Percentiles rank a stretch among this genome's conserved stretches.
Evolutionary conservation across 2,888 invertebrate genomes (phyloP).

Genomic region (Archips crataeganus): DNA sequence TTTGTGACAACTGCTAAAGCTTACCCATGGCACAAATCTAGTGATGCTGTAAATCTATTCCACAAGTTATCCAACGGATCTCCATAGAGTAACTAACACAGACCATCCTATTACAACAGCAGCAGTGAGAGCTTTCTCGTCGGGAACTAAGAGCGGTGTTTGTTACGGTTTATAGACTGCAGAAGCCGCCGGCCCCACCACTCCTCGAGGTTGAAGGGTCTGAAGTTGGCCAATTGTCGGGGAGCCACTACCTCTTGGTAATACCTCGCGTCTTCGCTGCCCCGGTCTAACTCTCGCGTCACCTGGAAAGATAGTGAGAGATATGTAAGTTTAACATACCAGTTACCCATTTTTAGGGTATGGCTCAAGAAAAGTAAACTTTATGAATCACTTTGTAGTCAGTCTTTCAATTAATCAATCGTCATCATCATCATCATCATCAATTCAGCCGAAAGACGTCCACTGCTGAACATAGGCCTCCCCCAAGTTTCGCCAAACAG

Average conservation of each 20-base stretch:
- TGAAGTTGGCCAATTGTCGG: constrained; percentile 88
- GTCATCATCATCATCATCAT: too few relatives aligned
- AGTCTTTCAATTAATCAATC: too few relatives aligned
- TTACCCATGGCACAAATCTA: not conserved
- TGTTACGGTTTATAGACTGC: constrained; percentile 87
- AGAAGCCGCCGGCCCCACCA: constrained; percentile 91
- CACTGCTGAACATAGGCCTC: too few relatives aligned
- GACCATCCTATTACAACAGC: constrained; percentile 16
- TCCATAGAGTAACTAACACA: constrained; percentile 37
- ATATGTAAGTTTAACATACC: not conserved
- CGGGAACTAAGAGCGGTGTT: constrained; percentile 76
- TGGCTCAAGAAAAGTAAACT: too few relatives aligned
- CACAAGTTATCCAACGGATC: constrained; percentile 22
- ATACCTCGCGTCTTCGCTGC: constrained; percentile 84
- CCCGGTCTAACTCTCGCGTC: constrained; percentile 84
- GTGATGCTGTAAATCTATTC: not conserved
- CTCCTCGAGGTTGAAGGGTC: constrained; percentile 92
- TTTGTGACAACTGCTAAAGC: not conserved
- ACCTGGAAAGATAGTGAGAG: constrained; percentile 70
- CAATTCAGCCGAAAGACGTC: too few relatives aligned
- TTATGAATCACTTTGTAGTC: too few relatives aligned
- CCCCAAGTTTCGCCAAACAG: too few relatives aligned
- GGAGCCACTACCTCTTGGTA: constrained; percentile 88
- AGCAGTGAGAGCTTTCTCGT: not conserved
- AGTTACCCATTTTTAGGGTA: too few relatives aligned